These are phyloP conservation scores for Amblyjoppa fuscipennis DNA, from an alignment of 2,888 invertebrate species.

Conservation along the genomic window DNA sequence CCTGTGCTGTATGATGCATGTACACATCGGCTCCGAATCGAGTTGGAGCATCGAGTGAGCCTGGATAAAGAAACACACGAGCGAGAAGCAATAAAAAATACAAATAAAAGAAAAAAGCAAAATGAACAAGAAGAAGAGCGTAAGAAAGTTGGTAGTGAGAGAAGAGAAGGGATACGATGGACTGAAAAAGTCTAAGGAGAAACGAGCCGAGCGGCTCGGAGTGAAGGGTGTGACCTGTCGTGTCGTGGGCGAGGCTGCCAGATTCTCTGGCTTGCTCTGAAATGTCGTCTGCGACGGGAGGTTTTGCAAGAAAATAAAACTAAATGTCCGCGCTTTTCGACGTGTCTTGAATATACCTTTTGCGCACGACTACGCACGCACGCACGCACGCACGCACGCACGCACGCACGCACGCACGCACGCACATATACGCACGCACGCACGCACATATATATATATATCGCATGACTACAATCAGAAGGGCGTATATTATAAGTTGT, in stretches of 20 bases:
- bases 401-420: too few relatives aligned
- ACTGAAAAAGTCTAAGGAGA: slow-evolving; percentile 66
- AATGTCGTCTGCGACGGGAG: slow-evolving; percentile 67
- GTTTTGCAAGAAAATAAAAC: slow-evolving; percentile 65
- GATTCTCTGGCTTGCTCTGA: slow-evolving; percentile 54
- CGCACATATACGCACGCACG: too few relatives aligned
- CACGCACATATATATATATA: too few relatives aligned
- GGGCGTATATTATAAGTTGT: too few relatives aligned
- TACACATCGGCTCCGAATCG: slow-evolving; percentile 10
- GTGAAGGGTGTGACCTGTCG: slow-evolving; percentile 79
- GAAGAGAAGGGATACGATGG: slow-evolving; percentile 26
- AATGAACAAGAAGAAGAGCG: slow-evolving; percentile 15
- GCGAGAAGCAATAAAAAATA: slow-evolving; percentile 31
- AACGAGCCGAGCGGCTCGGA: slow-evolving; percentile 73
- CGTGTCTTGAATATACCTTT: background rate
- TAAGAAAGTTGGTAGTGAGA: slow-evolving; percentile 26
- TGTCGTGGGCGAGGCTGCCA: slow-evolving; percentile 77
- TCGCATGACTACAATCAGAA: too few relatives aligned
- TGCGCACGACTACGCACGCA: background rate
- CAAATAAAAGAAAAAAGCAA: background rate
- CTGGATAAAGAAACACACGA: background rate
- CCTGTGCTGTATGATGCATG: background rate
- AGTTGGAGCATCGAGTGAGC: slow-evolving; percentile 5
- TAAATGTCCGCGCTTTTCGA: slow-evolving; percentile 46
- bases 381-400: too few relatives aligned